Conservation (phyloP, 2,888 invertebrate genomes). For the Himalopsyche anomala region DNA sequence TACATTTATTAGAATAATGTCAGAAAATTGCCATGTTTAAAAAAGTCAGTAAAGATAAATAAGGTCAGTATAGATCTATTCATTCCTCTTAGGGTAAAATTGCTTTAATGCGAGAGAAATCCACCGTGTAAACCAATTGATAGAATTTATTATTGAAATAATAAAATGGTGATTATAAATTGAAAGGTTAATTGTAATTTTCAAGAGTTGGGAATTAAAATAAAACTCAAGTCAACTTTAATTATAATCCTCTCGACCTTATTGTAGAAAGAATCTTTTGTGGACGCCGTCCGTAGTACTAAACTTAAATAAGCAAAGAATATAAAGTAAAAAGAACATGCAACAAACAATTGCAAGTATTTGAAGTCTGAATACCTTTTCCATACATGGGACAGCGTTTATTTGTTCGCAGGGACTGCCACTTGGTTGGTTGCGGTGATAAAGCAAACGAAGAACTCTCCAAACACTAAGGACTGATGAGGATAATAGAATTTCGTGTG, state of each 20-base stretch:
- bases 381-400: slow-evolving; percentile 57
- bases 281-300: slow-evolving; percentile 39
- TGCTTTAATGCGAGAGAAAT: too few species aligned
- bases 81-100: too few species aligned
- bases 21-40: too few species aligned
- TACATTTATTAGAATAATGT: too few species aligned
- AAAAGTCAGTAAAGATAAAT: too few species aligned
- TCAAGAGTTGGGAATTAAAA: background rate
- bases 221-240: slow-evolving; percentile 11
- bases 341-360: slow-evolving; percentile 60
- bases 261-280: slow-evolving; percentile 45
- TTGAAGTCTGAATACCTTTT: slow-evolving; percentile 57
- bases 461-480: slow-evolving; percentile 2
- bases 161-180: too few species aligned
- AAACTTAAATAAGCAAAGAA: slow-evolving; percentile 50
- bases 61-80: too few species aligned
- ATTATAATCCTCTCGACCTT: slow-evolving; percentile 26
- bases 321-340: slow-evolving; percentile 59
- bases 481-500: background rate
- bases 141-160: too few species aligned
- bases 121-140: too few species aligned
- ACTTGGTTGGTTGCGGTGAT: slow-evolving; percentile 6
- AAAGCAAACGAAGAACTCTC: slow-evolving; percentile 11
- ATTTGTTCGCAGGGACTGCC: slow-evolving; percentile 29
- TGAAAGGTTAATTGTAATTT: background rate